Evolutionary conservation across 2,797 vertebrate species (phyloP).

Genomic region (Protonibea diacanthus): DNA sequence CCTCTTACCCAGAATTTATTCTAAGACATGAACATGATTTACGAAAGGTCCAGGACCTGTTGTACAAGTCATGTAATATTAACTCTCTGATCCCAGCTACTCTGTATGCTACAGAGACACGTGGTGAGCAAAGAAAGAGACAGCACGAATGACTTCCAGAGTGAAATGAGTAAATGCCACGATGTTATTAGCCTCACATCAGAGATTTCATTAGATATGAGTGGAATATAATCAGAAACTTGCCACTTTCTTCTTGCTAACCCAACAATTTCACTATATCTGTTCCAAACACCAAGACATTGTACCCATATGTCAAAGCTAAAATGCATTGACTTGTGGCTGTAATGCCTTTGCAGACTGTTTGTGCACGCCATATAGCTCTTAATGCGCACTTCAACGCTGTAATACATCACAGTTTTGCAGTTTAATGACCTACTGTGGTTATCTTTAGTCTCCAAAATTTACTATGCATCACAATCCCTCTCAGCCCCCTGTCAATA

Average conservation of each 20-base stretch:
- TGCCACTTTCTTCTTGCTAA: constrained; percentile 12
- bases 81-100: neutral
- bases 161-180: constrained; percentile 19
- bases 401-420: constrained; percentile 49
- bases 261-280: constrained; percentile 5
- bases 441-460: constrained; percentile 45
- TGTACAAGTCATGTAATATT: neutral
- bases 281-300: constrained; percentile 11
- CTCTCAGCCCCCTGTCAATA: constrained; percentile 39
- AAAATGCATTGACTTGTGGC: constrained; percentile 8
- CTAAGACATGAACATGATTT: neutral
- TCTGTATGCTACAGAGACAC: neutral
- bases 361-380: constrained; percentile 30
- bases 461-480: constrained; percentile 33
- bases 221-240: constrained; percentile 21
- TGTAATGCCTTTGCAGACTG: constrained; percentile 33
- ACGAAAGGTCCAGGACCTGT: neutral
- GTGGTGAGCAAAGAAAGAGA: neutral
- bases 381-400: constrained; percentile 50
- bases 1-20: neutral
- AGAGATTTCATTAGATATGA: neutral
- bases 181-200: neutral
- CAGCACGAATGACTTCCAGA: neutral
- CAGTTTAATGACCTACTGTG: constrained; percentile 48
- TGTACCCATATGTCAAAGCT: constrained; percentile 22